Conservation (phyloP, 2,888 invertebrate genomes). For the Macaria liturata region DNA sequence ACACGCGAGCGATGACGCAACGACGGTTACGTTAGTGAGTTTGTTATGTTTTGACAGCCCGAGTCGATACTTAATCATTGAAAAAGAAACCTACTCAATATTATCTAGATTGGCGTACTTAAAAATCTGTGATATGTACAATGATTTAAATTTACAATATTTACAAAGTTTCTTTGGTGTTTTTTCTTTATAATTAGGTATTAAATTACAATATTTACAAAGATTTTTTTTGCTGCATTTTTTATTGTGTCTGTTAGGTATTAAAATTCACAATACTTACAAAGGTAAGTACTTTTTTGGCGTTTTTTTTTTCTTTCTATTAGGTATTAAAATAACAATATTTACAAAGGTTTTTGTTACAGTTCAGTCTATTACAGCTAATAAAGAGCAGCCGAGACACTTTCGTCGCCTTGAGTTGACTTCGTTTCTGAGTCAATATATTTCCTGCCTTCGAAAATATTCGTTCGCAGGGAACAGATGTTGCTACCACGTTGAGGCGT, state of each 20-base stretch:
- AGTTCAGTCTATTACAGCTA: slow-evolving; percentile 2
- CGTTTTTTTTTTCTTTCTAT: too few relatives aligned
- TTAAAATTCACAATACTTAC: too few relatives aligned
- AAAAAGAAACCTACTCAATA: neutral
- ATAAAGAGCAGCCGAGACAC: slow-evolving; percentile 6
- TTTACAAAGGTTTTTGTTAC: too few relatives aligned
- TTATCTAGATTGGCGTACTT: slow-evolving; percentile 9
- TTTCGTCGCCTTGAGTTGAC: slow-evolving; percentile 4
- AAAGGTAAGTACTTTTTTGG: too few relatives aligned
- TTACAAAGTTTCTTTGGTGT: neutral
- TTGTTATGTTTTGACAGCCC: too few relatives aligned
- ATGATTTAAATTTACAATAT: slow-evolving; percentile 4
- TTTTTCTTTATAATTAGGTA: too few relatives aligned
- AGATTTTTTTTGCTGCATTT: too few relatives aligned
- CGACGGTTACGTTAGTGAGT: neutral
- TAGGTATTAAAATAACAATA: too few relatives aligned
- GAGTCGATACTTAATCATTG: too few relatives aligned
- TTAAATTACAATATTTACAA: neutral
- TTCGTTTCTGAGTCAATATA: slow-evolving; percentile 2
- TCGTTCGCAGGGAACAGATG: slow-evolving; percentile 14
- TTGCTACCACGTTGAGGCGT: slow-evolving; percentile 8
- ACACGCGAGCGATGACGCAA: too few relatives aligned
- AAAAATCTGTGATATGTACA: slow-evolving; percentile 10
- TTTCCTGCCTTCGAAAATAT: slow-evolving; percentile 11
- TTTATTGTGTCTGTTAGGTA: too few relatives aligned